These are phyloP conservation scores for Oenanthe oenanthe DNA, from an alignment of 2,113 vertebrate species.

Conservation along the genomic window DNA sequence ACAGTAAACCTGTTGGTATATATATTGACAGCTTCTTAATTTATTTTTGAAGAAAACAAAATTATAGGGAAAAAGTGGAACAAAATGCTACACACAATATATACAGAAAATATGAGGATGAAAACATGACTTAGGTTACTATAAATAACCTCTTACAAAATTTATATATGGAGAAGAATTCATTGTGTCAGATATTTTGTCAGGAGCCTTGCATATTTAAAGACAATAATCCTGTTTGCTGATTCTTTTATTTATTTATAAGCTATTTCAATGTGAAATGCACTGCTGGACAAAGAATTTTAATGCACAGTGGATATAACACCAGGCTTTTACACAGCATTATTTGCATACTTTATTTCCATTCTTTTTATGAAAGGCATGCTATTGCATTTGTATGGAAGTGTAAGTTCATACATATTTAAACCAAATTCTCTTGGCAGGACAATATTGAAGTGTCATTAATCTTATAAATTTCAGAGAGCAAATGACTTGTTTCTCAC, in stretches of 20 bases:
- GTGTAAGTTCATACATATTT: slow-evolving; percentile 7
- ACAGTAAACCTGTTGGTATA: neutral
- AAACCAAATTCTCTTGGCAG: slow-evolving; percentile 13
- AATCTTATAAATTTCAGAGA: neutral
- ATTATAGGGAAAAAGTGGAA: neutral
- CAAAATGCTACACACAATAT: neutral
- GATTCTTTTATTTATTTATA: slow-evolving; percentile 5
- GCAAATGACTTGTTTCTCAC: neutral
- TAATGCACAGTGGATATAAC: neutral
- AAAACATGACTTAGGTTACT: neutral
- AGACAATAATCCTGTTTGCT: neutral
- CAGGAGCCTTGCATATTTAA: neutral
- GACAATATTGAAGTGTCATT: neutral
- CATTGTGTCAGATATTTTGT: neutral
- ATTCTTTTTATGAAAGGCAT: neutral
- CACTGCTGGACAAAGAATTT: neutral
- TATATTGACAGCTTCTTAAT: neutral
- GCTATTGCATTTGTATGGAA: neutral
- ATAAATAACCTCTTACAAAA: neutral
- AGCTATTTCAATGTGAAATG: neutral
- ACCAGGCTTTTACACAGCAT: neutral
- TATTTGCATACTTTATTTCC: neutral
- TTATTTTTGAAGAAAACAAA: slow-evolving; percentile 1
- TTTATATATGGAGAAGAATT: neutral
- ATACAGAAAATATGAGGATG: neutral